A percentile compares a stretch with the other conserved stretches of the same genome.
These are phyloP conservation scores for Sinella curviseta DNA, from an alignment of 1,140 invertebrate species.

Conservation along the genomic window DNA sequence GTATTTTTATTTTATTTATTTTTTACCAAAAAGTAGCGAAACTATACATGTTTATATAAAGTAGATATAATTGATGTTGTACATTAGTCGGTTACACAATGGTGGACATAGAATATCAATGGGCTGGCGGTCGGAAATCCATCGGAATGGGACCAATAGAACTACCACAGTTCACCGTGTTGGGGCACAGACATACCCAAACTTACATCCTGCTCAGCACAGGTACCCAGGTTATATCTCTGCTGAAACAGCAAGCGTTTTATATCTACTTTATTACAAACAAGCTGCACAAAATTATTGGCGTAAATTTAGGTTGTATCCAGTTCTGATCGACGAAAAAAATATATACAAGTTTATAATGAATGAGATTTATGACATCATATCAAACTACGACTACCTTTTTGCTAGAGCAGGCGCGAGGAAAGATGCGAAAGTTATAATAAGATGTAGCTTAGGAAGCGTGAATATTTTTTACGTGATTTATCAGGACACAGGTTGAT, in stretches of 20 bases:
- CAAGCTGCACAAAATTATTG: neutral
- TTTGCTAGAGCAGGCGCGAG: too few relatives aligned
- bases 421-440: too few relatives aligned
- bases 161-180: conserved; percentile 90
- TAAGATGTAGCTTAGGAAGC: too few relatives aligned
- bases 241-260: conserved; percentile 29
- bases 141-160: conserved; percentile 88
- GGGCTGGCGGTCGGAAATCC: conserved; percentile 82
- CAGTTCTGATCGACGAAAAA: too few relatives aligned
- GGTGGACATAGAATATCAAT: conserved; percentile 94
- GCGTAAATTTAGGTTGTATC: too few relatives aligned
- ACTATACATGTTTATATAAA: neutral
- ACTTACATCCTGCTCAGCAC: conserved; percentile 91
- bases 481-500: too few relatives aligned
- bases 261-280: conserved; percentile 12
- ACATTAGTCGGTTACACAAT: conserved; percentile 92
- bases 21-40: too few relatives aligned
- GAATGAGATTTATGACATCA: too few relatives aligned
- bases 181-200: conserved; percentile 85
- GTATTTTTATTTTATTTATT: too few relatives aligned
- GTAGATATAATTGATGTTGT: conserved; percentile 46
- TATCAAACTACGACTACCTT: too few relatives aligned
- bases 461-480: too few relatives aligned
- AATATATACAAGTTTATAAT: too few relatives aligned
- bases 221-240: conserved; percentile 61